Evolutionary conservation across 1,140 invertebrate species (phyloP), one percentile per base, ranked within the genome.

Genomic region (Akabosia matsudoensis): DNA sequence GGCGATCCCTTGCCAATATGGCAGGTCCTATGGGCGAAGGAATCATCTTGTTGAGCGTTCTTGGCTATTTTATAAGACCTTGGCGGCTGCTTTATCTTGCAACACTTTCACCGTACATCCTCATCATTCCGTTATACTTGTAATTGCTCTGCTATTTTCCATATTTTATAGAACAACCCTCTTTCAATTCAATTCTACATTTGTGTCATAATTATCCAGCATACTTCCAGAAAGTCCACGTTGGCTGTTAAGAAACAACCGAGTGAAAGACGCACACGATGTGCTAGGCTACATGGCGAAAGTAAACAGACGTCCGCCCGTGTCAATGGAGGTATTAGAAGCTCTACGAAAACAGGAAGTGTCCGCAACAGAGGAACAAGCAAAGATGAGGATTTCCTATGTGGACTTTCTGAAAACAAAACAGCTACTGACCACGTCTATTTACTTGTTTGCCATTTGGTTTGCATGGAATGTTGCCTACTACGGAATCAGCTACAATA

Each of bases 161-260:
- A 4, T 13, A 54, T 24, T 18, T 37, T 22, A 74, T 61, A 24
- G 16, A 45, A 73, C 4, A 34, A 2, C 31, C 1, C 7, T 76
- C 28, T 7, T 30, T 31, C 24, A 28, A 10, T 30, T 24, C 13
- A 13, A 52, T n/a, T n/a, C n/a, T n/a, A 74, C 1, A 34, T 67
- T 70, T 73, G 1, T 34, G n/a, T 3, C 1, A 52, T n/a, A n/a
- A n/a, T n/a, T 34, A 26, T 73, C 18, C 73, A 81, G 78, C 26
- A 72, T 79, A n/a, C 18, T 81, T n/a, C 80, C 78, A 33, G 80
- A 81, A 51, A 81, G 80, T 64, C 78, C 78, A 4, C 28, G 80
- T 22, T 81, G 74, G 74, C 71, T 79, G 1, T 26, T 81, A 1
- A 37, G 78, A 31, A 78, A 81, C 26, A 74, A 81, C 14, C 74